Base-by-base conservation (phyloP, 2,888 invertebrate genomes). In the Netelia fuscicornis region DNA sequence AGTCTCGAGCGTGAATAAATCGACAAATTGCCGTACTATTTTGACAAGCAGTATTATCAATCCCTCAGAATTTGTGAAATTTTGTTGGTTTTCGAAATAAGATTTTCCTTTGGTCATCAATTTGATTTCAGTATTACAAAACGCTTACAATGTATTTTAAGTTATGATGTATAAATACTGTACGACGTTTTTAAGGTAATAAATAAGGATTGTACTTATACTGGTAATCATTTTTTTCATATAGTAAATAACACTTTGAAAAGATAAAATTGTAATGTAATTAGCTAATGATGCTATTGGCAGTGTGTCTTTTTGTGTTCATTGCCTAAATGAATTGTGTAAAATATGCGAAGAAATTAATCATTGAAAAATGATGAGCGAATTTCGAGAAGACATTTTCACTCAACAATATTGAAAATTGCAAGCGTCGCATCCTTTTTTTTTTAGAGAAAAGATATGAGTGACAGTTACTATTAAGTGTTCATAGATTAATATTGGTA, bases 181-280 rank as follows among this genome's bases (percentile, higher is more conserved):
- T 67, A n/a, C 5, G 25, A 11, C 17, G 25, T 71, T 71, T 44
- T 8, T 13, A n/a, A 23, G 62, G 11, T 72, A 71, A 68, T 71
- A 72, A 70, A 80, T 11, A 58, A 44, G 23, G 37, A 37, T 64
- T 58, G 68, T 60, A 78, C 68, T 78, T 78, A 68, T 52, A 23
- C 30, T 20, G 25, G 11, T 42, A 30, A 13, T 44, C 11, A n/a
- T 68, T 58, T 30, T 6, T 10, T 71, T 3, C 2, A 10, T 48
- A 48, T 48, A 48, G 9, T 48, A 13, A 20, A 20, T 20, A 20
- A 20, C 20, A 20, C 20, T 20, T 20, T 20, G 1, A 20, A 20
- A 20, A 20, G 20, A 20, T 20, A 20, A 20, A 20, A 20, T 20
- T 20, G 20, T 20, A 48, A 48, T 11, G 2, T 48, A 48, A 13